Evolutionary conservation across 2,797 vertebrate species (phyloP).

Genomic region (Micromesistius poutassou): DNA sequence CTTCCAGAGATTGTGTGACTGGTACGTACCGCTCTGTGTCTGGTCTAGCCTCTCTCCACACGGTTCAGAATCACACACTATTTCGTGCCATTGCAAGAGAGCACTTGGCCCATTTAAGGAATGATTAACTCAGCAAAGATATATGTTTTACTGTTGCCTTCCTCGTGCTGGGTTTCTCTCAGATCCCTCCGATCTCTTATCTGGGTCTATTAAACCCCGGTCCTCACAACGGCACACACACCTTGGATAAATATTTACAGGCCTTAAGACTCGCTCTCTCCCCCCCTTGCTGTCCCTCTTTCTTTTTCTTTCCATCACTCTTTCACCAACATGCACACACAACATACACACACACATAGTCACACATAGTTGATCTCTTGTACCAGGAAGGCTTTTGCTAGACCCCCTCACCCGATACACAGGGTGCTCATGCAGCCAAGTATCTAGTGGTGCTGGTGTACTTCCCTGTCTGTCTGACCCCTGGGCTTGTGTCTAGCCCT

Average conservation of each 20-base stretch:
- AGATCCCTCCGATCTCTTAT: conserved; percentile 64
- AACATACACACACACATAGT: background rate
- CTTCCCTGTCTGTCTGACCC: conserved; percentile 63
- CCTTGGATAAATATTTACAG: conserved; percentile 20
- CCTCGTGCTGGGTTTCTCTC: conserved; percentile 60
- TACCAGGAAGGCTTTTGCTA: background rate
- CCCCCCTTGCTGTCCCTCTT: background rate
- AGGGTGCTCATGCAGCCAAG: conserved; percentile 47
- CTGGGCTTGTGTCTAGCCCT: conserved; percentile 57
- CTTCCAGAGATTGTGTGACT: background rate
- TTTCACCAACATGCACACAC: conserved; percentile 9
- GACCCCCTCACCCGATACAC: conserved; percentile 27
- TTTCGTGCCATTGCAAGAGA: background rate
- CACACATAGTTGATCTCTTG: background rate
- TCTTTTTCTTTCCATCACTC: background rate
- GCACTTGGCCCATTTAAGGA: conserved; percentile 37
- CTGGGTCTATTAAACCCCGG: conserved; percentile 63
- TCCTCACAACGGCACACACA: conserved; percentile 34
- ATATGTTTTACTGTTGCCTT: conserved; percentile 43
- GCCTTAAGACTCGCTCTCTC: background rate
- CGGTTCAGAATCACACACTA: background rate
- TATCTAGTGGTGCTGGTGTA: conserved; percentile 56
- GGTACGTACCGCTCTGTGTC: background rate
- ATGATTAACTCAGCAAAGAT: conserved; percentile 63
- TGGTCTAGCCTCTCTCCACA: background rate